phyloP scores from a whole-genome alignment of 2,888 invertebrate species.

The Plagodis dolabraria region DNA sequence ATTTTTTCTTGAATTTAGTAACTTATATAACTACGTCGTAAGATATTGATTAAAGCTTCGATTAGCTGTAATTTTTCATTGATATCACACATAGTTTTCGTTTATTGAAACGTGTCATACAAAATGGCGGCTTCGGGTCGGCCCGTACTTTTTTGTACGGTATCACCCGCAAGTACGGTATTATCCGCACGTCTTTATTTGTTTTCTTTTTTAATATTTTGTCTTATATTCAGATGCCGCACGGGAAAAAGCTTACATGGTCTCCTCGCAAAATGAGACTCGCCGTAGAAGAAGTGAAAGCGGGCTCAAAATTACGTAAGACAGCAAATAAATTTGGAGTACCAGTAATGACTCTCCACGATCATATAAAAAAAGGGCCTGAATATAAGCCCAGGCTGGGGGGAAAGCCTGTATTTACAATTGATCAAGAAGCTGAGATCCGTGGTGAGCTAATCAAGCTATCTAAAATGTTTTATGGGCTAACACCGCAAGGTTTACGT shows the following conservation, averaged over 20 bases:
- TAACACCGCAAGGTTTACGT: background rate
- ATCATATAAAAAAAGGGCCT: conserved; percentile 4
- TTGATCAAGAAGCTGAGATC: conserved; percentile 3
- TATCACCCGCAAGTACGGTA: conserved; percentile 2
- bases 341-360: conserved; percentile 3
- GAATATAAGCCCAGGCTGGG: conserved; percentile 1
- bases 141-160: too few species aligned
- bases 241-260: conserved; percentile 4
- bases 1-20: too few species aligned
- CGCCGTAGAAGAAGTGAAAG: conserved; percentile 6
- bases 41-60: too few species aligned
- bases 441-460: background rate
- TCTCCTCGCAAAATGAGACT: conserved; percentile 8
- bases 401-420: conserved; percentile 3
- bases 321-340: conserved; percentile 5
- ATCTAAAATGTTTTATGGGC: background rate
- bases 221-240: conserved; percentile 4
- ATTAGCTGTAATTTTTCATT: too few species aligned
- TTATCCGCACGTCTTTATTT: background rate
- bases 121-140: too few species aligned
- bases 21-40: too few species aligned
- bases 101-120: too few species aligned
- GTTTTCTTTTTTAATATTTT: conserved; percentile 1
- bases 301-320: conserved; percentile 6
- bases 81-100: too few species aligned